These are phyloP conservation scores for Ophion slaviceki DNA, from an alignment of 2,888 invertebrate species.

Conservation along the genomic window DNA sequence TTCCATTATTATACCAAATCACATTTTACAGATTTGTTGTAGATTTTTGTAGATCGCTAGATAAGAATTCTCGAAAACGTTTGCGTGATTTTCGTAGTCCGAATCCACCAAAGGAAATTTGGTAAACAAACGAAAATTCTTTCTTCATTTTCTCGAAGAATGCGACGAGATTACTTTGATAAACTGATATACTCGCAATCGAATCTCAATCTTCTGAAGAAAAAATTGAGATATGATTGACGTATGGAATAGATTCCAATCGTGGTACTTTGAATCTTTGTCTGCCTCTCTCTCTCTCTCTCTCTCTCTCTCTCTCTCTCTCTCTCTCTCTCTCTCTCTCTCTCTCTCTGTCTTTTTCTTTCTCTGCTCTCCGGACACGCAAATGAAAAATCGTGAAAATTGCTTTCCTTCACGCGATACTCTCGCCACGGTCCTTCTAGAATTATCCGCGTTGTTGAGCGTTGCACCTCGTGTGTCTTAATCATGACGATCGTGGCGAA, in stretches of 20 bases:
- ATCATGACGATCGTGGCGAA: slow-evolving; percentile 14
- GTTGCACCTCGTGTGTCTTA: slow-evolving; percentile 33
- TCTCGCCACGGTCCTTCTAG: slow-evolving; percentile 8
- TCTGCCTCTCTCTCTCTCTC: not conserved
- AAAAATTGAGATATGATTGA: not conserved
- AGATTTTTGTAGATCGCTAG: too few species aligned
- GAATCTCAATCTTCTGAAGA: not conserved
- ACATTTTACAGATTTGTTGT: too few species aligned
- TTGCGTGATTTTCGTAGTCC: too few species aligned
- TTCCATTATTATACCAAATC: too few species aligned
- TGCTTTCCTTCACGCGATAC: slow-evolving; percentile 44
- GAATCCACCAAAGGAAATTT: too few species aligned
- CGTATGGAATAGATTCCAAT: not conserved
- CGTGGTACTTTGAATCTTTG: not conserved
- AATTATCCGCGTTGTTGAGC: slow-evolving; percentile 40
- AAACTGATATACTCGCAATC: not conserved
- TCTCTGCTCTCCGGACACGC: slow-evolving; percentile 5
- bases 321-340: too few species aligned
- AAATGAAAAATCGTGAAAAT: slow-evolving; percentile 35
- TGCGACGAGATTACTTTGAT: too few species aligned
- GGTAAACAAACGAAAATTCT: too few species aligned
- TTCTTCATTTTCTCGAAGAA: too few species aligned
- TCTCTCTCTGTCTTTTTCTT: too few species aligned
- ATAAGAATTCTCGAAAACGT: too few species aligned
- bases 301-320: not conserved